phyloP scores from a whole-genome alignment of 2,888 invertebrate species.

The Hydrotaea diabolus region DNA sequence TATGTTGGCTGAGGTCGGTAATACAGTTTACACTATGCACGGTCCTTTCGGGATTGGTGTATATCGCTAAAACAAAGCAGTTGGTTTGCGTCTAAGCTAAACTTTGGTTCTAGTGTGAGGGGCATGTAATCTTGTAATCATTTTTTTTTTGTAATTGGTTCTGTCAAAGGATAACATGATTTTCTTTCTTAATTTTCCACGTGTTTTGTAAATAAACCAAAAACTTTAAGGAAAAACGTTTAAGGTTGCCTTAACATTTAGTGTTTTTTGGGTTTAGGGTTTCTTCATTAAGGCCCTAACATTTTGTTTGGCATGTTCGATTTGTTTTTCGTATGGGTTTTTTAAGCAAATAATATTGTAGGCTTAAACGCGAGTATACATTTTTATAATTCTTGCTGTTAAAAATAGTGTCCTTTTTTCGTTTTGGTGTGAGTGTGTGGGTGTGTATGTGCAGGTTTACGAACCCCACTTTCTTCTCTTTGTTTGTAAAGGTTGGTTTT shows the following conservation, averaged over 20 bases:
- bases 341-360: background rate
- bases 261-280: background rate
- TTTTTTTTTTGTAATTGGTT: conserved; percentile 42
- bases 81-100: conserved; percentile 66
- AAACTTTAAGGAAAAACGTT: background rate
- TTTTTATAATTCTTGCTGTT: background rate
- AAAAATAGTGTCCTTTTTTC: background rate
- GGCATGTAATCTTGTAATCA: conserved; percentile 42
- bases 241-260: conserved; percentile 56
- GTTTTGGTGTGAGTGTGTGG: background rate
- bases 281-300: background rate
- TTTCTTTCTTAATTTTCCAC: background rate
- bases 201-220: background rate
- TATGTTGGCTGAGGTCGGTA: conserved; percentile 48
- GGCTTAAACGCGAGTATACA: background rate
- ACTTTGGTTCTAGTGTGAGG: conserved; percentile 42
- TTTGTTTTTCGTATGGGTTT: background rate
- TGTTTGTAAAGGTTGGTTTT: conserved; percentile 2
- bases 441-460: background rate
- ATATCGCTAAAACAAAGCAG: conserved; percentile 63
- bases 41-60: background rate
- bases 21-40: conserved; percentile 65
- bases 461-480: background rate
- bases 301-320: conserved; percentile 46
- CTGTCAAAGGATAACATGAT: conserved; percentile 32